Evolutionary conservation across 2,888 invertebrate genomes (phyloP), one percentile per base, ranked within the genome.

Genomic region (Cataglyphis altisquamis): DNA sequence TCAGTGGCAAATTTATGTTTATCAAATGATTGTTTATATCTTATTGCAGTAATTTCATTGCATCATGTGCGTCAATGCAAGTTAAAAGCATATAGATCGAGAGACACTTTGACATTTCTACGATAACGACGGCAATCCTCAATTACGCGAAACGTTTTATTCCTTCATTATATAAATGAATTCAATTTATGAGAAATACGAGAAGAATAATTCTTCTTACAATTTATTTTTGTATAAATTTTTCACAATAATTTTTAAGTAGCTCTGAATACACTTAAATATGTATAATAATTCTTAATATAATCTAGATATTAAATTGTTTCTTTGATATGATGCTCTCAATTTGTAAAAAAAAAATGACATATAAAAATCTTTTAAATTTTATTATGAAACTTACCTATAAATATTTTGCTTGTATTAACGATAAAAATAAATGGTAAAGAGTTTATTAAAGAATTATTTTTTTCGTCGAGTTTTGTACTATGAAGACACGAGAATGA

Each of bases 1-100:
- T 86, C 83, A 84, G 62, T 82, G 18, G 32, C 57, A 64, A 77
- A 88, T 83, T 87, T 78, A 41, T 72, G 68, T 82, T 89, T 89
- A 88, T 88, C 86, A 63, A 74, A 60, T 82, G 67, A 45, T n/a
- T 32, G 52, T 72, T 78, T 48, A 15, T 48, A 39, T 60, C 21
- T 64, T 77, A 32, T 41, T 29, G 57, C 41, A 41, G 29, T 78
- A 32, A 57, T 78, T 32, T 15, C 41, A 5, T 25, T 68, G 29
- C 21, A 15, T 4, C 41, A 41, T 29, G 25, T 29, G 39, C 67
- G 67, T 77, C 67, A 41, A 6, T 32, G 10, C 15, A 57, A 68
- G 5, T 60, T 41, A 21, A 78, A 78, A 57, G 1, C 32, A 57
- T 21, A 32, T 12, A 36, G 21, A 70, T 70, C 45, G 60, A 60